phyloP scores from a whole-genome alignment of 1,140 invertebrate species.

The Theocolax elegans region DNA sequence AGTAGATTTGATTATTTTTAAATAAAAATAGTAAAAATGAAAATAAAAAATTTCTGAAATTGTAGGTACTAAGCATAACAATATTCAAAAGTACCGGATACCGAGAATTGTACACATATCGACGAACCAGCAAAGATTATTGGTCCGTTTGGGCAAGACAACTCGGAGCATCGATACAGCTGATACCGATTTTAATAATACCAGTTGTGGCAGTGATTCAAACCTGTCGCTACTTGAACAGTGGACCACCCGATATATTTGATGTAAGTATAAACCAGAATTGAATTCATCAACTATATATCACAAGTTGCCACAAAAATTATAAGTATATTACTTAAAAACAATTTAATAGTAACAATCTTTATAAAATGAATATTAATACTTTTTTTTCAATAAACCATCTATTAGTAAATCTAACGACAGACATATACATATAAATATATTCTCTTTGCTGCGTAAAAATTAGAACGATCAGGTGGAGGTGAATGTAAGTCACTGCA shows the following conservation, averaged over 20 bases:
- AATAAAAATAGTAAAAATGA: too few species aligned
- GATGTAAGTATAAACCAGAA: conserved; percentile 79
- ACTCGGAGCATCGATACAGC: conserved; percentile 80
- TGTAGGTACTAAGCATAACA: conserved; percentile 79
- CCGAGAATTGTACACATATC: conserved; percentile 79
- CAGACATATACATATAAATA: conserved; percentile 34
- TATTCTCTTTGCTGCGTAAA: conserved; percentile 28
- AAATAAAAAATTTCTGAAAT: too few species aligned
- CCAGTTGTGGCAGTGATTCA: conserved; percentile 83
- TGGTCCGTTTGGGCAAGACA: conserved; percentile 84
- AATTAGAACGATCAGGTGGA: conserved; percentile 62
- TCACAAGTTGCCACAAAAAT: too few species aligned
- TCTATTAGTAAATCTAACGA: too few species aligned
- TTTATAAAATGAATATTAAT: neutral
- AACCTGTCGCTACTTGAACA: conserved; percentile 83
- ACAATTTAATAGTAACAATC: neutral
- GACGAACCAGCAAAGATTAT: conserved; percentile 67
- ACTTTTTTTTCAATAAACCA: too few species aligned
- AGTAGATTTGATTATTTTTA: too few species aligned
- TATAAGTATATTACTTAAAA: too few species aligned
- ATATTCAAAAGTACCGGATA: conserved; percentile 82
- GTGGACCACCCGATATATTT: conserved; percentile 85
- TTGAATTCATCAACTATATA: too few species aligned
- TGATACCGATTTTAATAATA: conserved; percentile 80
- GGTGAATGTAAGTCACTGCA: conserved; percentile 63